Conservation (phyloP, 1,140 invertebrate genomes). For the Tenebrio molitor region DNA sequence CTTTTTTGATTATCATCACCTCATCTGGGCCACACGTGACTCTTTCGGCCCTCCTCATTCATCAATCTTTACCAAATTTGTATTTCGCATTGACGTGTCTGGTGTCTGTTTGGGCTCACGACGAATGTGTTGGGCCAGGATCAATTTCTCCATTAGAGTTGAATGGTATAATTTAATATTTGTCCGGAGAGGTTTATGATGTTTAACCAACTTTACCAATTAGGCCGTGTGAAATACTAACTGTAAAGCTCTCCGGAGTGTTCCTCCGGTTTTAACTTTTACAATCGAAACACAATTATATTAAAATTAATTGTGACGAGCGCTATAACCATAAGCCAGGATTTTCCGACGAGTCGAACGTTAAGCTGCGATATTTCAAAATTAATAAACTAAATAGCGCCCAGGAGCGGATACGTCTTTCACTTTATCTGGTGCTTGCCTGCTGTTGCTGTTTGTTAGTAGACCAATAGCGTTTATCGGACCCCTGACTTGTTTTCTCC, state of each 20-base stretch:
- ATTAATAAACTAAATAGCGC: constrained; percentile 23
- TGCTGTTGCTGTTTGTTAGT: constrained; percentile 3
- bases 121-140: neutral
- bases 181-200: neutral
- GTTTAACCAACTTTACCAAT: too few relatives aligned
- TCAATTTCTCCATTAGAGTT: constrained; percentile 3
- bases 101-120: neutral
- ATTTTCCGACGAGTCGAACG: neutral
- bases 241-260: neutral
- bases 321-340: too few relatives aligned
- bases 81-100: neutral
- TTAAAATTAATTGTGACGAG: too few relatives aligned
- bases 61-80: constrained; percentile 3
- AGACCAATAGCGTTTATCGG: constrained; percentile 19
- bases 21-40: constrained; percentile 9
- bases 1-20: neutral
- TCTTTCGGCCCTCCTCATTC: neutral
- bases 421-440: neutral
- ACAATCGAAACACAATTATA: too few relatives aligned
- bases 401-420: constrained; percentile 19
- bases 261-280: too few relatives aligned
- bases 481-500: constrained; percentile 16
- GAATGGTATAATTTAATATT: neutral
- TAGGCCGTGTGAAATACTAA: too few relatives aligned
- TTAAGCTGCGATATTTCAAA: constrained; percentile 23